phyloP scores from a whole-genome alignment of 2,797 vertebrate genomes.

The Apogon hyalosoma region DNA sequence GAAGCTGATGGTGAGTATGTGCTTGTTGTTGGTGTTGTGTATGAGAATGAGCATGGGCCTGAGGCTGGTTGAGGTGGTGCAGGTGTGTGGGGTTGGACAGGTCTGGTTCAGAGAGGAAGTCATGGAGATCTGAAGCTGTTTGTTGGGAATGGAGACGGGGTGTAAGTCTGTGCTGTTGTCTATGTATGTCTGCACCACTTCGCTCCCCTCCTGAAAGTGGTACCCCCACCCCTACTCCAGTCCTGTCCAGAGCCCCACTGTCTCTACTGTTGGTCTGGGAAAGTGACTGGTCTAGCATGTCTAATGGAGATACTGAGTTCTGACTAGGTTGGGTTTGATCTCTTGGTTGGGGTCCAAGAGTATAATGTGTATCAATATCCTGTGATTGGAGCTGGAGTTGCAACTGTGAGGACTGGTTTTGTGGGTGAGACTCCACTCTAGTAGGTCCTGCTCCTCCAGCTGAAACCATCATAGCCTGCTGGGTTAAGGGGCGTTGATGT shows the following conservation, averaged over 20 bases:
- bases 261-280: conserved; percentile 76
- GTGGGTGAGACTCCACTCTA: conserved; percentile 73
- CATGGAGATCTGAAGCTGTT: conserved; percentile 76
- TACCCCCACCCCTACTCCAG: conserved; percentile 55
- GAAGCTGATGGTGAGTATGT: conserved; percentile 76
- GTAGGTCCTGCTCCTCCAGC: conserved; percentile 56
- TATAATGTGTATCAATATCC: conserved; percentile 83
- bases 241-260: conserved; percentile 66
- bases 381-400: conserved; percentile 86
- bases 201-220: conserved; percentile 61
- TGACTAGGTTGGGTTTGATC: conserved; percentile 76
- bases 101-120: conserved; percentile 82
- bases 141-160: conserved; percentile 78
- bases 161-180: conserved; percentile 75
- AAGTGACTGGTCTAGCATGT: conserved; percentile 83
- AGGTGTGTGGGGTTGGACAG: conserved; percentile 78
- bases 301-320: conserved; percentile 82
- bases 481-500: conserved; percentile 75
- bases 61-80: conserved; percentile 76
- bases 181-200: conserved; percentile 69
- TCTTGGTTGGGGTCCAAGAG: conserved; percentile 67
- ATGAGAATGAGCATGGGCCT: conserved; percentile 65
- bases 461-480: conserved; percentile 76
- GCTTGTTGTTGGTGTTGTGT: conserved; percentile 73
- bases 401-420: conserved; percentile 83